Base-by-base conservation (phyloP, 2,797 vertebrate species). In the Microhierax caerulescens region DNA sequence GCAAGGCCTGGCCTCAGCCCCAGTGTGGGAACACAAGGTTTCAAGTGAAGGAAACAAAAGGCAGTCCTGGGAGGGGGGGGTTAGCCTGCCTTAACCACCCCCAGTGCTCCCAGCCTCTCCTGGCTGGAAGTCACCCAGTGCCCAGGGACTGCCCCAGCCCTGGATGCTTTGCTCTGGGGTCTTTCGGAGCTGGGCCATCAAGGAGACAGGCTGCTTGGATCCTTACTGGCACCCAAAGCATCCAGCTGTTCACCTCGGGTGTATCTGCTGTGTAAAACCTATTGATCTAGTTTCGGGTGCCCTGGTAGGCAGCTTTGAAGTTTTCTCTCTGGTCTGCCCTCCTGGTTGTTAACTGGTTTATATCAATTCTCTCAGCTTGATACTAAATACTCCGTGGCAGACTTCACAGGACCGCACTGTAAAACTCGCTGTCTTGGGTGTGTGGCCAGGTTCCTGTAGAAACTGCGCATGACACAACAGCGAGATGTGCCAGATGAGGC, bases 401-500 rank as follows among this genome's bases (percentile, higher is more conserved):
- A 30, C 34, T 82, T 74, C 43, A 24, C 60, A 64, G 61, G 43
- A 28, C 41, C 4, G 0, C 1, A 1, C 2, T 11, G 48, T 34
- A 53, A 48, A 92, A 73, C 59, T 53, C 1, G 1, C 22, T 65
- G 25, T 24, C 32, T 9, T 34, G 48, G 37, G 15, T 47, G 30
- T 16, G 34, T 27, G 51, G 68, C 92, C 63, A 59, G 18, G 77
- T 28, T 79, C 68, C 73, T 57, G 69, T 4, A 61, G 85, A 45
- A 79, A 37, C 68, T 43, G 28, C 32, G 5, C 11, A 7, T 28
- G 32, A 23, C 54, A 30, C 37, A 11, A 13, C 37, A 63, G 68
- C 0, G 3, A 12, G 83, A 34, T 0, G 2, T 23, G 39, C 14
- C 37, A 43, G 56, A 3, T 15, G 64, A 22, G n/a, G 39, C 79